A percentile compares a stretch with the other conserved stretches of the same genome.
Conservation (phyloP, 2,113 vertebrate species). For the Cryptotis parvus region DNA sequence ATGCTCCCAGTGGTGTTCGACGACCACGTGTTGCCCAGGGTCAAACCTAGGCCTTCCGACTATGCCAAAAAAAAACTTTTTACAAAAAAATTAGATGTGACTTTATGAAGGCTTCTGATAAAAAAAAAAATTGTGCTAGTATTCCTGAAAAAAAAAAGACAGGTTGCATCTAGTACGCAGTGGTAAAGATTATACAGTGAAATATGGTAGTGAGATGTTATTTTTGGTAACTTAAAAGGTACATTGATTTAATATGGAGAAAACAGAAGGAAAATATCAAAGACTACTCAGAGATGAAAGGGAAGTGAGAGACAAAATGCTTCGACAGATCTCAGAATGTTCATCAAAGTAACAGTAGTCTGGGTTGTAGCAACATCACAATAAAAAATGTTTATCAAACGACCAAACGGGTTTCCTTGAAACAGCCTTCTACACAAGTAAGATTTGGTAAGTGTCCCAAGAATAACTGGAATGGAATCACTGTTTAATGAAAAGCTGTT, state of each 20-base stretch:
- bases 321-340: neutral
- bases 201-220: neutral
- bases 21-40: too few relatives aligned
- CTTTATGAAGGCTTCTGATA: too few relatives aligned
- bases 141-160: too few relatives aligned
- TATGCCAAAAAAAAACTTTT: too few relatives aligned
- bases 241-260: neutral
- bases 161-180: too few relatives aligned
- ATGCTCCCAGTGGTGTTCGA: too few relatives aligned
- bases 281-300: slow-evolving; percentile 4
- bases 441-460: neutral
- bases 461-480: slow-evolving; percentile 13
- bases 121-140: too few relatives aligned
- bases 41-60: too few relatives aligned
- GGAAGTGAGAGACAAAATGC: neutral
- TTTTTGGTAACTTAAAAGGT: slow-evolving; percentile 5
- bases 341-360: neutral
- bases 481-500: neutral
- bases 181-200: too few relatives aligned
- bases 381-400: neutral
- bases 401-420: neutral
- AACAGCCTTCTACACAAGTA: neutral
- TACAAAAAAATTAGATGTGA: too few relatives aligned
- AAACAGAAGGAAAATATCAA: slow-evolving; percentile 27
- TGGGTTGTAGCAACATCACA: neutral